phyloP scores from a whole-genome alignment of 2,888 invertebrate species.

The Tubulanus polymorphus region DNA sequence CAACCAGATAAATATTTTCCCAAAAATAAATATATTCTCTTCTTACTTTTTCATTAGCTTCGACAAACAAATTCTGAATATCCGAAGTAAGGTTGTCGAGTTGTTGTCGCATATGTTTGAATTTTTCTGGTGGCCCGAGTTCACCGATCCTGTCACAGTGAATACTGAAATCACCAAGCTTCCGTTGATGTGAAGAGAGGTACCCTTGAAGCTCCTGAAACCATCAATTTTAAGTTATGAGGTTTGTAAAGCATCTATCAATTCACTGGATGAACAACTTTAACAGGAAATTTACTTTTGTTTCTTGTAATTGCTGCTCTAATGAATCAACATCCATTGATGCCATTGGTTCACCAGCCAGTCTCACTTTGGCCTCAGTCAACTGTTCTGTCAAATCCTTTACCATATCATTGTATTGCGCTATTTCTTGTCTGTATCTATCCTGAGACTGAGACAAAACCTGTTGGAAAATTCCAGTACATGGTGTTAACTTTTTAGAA shows the following conservation, averaged over 20 bases:
- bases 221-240: no score
- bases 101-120: slow-evolving; percentile 32
- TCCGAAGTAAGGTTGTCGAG: slow-evolving; percentile 34
- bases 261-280: no score
- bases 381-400: slow-evolving; percentile 39
- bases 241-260: no score
- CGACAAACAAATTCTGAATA: slow-evolving; percentile 36
- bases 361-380: slow-evolving; percentile 31
- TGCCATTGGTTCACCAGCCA: slow-evolving; percentile 27
- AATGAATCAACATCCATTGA: slow-evolving; percentile 29
- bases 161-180: slow-evolving; percentile 41
- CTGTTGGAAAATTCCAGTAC: no score
- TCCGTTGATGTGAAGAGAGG: no score
- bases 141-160: slow-evolving; percentile 42
- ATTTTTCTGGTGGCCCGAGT: slow-evolving; percentile 28
- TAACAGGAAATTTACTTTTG: slow-evolving; percentile 26
- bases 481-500: no score
- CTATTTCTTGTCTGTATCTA: slow-evolving; percentile 11
- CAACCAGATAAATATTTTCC: neutral
- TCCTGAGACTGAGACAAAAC: no score
- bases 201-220: no score
- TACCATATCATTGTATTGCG: slow-evolving; percentile 34
- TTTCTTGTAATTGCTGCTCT: slow-evolving; percentile 32
- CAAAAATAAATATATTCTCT: slow-evolving; percentile 9
- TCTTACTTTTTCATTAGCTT: slow-evolving; percentile 30